Evolutionary conservation across 2,113 vertebrate genomes (phyloP).

Genomic region (Tamias sibiricus): DNA sequence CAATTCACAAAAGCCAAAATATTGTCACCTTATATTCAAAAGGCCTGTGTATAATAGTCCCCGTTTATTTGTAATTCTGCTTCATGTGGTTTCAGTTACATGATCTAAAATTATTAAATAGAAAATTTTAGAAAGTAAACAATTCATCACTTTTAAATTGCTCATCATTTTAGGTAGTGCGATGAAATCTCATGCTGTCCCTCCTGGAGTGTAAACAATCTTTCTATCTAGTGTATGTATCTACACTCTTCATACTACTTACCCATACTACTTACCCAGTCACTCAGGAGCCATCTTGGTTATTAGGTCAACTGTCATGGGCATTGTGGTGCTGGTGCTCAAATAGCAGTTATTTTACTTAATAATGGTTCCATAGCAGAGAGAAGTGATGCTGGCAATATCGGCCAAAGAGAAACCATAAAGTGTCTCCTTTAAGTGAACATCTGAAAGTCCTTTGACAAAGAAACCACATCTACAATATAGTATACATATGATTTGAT

Average conservation of each 20-base stretch:
- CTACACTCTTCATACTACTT: too few species aligned
- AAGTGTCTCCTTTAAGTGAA: background rate
- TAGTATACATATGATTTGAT: background rate
- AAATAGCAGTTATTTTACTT: background rate
- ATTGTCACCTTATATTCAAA: slow-evolving; percentile 23
- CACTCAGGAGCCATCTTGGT: background rate
- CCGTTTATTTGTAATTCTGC: background rate
- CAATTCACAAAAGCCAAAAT: slow-evolving; percentile 47
- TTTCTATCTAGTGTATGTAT: background rate
- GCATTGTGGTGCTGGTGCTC: background rate
- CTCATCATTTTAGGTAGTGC: background rate
- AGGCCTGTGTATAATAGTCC: background rate
- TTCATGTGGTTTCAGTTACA: background rate
- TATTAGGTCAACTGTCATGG: background rate
- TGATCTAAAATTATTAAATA: background rate
- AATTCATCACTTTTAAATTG: background rate
- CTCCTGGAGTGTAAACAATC: background rate
- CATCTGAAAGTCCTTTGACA: background rate
- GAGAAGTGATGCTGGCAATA: background rate
- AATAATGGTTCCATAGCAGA: background rate
- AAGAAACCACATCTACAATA: background rate
- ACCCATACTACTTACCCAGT: too few species aligned
- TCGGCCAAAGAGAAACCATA: background rate
- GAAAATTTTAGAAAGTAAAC: background rate
- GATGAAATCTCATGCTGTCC: background rate